phyloP scores from a whole-genome alignment of 2,113 vertebrate species.

The Phylloscopus whistleri region DNA sequence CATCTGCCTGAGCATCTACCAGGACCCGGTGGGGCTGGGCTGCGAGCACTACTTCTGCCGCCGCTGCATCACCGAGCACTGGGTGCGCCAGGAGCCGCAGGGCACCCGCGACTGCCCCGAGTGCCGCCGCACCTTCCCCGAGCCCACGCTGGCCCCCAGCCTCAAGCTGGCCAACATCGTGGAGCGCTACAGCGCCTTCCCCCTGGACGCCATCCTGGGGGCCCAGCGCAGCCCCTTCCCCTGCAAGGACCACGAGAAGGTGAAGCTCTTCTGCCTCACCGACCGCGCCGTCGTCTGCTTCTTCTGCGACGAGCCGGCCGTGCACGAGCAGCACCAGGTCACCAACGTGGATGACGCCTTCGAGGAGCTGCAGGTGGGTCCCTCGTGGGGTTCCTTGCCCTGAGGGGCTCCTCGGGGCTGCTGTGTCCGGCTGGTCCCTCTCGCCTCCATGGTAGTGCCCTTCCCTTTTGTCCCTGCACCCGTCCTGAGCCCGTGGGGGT shows the following conservation, averaged over 20 bases:
- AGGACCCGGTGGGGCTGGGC: slow-evolving; percentile 95
- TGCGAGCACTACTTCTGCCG: slow-evolving; percentile 98
- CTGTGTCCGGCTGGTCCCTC: rapidly evolving
- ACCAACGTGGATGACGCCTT: slow-evolving; percentile 94
- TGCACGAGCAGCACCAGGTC: slow-evolving; percentile 96
- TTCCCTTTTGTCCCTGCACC: neutral
- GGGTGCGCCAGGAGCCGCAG: slow-evolving; percentile 91
- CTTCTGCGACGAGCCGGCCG: slow-evolving; percentile 93
- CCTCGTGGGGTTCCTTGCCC: neutral
- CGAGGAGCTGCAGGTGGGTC: slow-evolving; percentile 91
- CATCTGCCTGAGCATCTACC: slow-evolving; percentile 98
- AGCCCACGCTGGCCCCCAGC: slow-evolving; percentile 90
- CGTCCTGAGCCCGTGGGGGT: rapidly evolving
- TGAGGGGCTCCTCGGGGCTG: neutral
- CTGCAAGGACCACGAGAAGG: slow-evolving; percentile 97
- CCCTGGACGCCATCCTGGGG: slow-evolving; percentile 91
- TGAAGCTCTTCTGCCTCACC: slow-evolving; percentile 96
- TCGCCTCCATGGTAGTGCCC: rapidly evolving
- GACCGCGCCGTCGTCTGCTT: slow-evolving; percentile 95
- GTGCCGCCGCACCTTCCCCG: slow-evolving; percentile 90
- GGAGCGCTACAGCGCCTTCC: slow-evolving; percentile 94
- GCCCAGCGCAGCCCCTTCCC: slow-evolving; percentile 89
- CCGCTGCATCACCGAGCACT: slow-evolving; percentile 96
- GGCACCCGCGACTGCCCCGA: slow-evolving; percentile 90
- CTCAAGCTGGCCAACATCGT: slow-evolving; percentile 98